Base-by-base conservation (phyloP, 2,888 invertebrate species). In the Pandemis cinnamomeana region DNA sequence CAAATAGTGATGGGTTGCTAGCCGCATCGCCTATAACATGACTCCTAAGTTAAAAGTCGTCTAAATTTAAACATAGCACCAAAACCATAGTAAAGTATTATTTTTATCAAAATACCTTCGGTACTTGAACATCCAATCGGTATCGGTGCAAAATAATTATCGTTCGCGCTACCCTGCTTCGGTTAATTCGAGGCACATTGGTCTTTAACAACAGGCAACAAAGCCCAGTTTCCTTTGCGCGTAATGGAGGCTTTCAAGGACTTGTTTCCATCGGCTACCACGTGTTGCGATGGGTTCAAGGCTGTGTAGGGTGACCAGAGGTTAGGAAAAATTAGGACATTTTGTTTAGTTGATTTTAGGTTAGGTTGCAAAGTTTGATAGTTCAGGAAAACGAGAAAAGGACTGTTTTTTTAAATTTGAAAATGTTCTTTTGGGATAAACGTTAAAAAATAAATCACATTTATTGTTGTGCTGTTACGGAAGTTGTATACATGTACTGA, bases 251-350 rank as follows among this genome's bases (percentile, higher is more conserved):
- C 84, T 89, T 87, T 82, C 79, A 81, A 85, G 86, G 86, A 87
- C 87, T 86, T 86, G 85, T 71, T 67, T 58, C 67, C 55, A 67
- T 62, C 61, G 71, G 84, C 77, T 79, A 85, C 89, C 91, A 91
- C 91, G 90, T 91, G 91, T 89, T 91, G 88, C 86, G 84, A 81
- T 85, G 81, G 84, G 90, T 89, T 91, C 89, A 90, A 91, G 89
- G 89, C 88, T 89, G 85, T 81, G 74, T 87, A 82, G 83, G 81
- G 81, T 77, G 75, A 71, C 86, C 84, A 86, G 6, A 85, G 7
- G 13, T 36, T 6, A 41, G 10, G 67, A 7, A 67, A 67, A 67
- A 67, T 5, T 5, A 36, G 60, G 66, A 60, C 27, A 10, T 27
- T 27, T 8, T 13, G 2, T 2, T 8, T 27, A 58, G 27, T 58